Evolutionary conservation across 1,140 invertebrate species (phyloP), one percentile per base, ranked within the genome.

Genomic region (Chlorops oryzae): DNA sequence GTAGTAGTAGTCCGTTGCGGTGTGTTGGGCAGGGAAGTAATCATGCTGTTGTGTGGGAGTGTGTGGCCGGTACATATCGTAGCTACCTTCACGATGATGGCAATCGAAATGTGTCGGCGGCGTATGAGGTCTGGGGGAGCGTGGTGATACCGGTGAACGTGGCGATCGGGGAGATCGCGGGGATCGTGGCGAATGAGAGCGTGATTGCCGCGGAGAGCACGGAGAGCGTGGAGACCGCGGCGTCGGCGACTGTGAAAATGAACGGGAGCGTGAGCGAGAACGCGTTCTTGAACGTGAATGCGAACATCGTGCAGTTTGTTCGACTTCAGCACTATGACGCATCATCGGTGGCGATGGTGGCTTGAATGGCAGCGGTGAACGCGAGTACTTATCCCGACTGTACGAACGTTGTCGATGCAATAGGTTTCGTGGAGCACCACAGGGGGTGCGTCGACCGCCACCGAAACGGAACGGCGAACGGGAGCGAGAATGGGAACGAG

Each of bases 341-440:
- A 66, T 69, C 6, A 66, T 69, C 6, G 66, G 66, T n/a, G 66
- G 66, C 15, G 66, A 70, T 0, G 66, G 66, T 3, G 66, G 66
- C 37, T 65, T 69, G 10, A 70, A 70, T 9, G 63, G 65, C 34
- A 70, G 40, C 12, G 66, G 66, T 3, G 66, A 69, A 9, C 65
- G 61, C 1, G 65, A 68, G 24, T 59, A 62, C 10, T 60, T 50
- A 17, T 61, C 64, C 0, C 56, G 51, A 32, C 64, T 58, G 18
- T 62, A 55, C 1, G 63, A 65, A 18, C 56, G 55, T 18, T 59
- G 47, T 18, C 45, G 5, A 1, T 51, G 42, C 3, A 39, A 57
- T 10, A 62, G 62, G 2, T 43, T 41, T 47, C 35, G 27, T 15
- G 50, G 50, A n/a, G 51, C 47, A n/a, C 40, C n/a, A n/a, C n/a